These are phyloP conservation scores for Dasysyrphus albostriatus DNA, from an alignment of 2,888 invertebrate genomes.

Conservation along the genomic window DNA sequence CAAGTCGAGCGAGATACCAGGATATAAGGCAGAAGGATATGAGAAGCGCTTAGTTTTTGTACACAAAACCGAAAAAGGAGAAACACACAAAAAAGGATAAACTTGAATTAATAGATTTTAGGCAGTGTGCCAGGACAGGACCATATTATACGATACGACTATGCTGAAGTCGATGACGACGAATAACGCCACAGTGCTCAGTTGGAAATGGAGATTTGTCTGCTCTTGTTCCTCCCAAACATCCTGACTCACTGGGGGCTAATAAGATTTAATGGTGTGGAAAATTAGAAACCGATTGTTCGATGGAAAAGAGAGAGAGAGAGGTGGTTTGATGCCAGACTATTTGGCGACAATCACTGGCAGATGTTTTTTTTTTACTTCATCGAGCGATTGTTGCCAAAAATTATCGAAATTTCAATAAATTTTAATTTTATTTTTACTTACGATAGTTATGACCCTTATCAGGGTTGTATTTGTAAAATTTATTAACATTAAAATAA, in stretches of 20 bases:
- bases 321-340: slow-evolving; percentile 24
- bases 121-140: slow-evolving; percentile 66
- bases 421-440: slow-evolving; percentile 2
- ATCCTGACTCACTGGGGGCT: slow-evolving; percentile 37
- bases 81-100: slow-evolving; percentile 46
- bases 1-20: not conserved
- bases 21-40: slow-evolving; percentile 28
- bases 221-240: slow-evolving; percentile 15
- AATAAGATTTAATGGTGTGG: slow-evolving; percentile 80
- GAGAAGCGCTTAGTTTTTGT: slow-evolving; percentile 25
- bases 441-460: not conserved
- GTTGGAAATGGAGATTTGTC: slow-evolving; percentile 68
- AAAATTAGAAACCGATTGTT: slow-evolving; percentile 81
- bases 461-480: not conserved
- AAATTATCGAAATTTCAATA: slow-evolving; percentile 53
- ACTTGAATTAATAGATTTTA: slow-evolving; percentile 69
- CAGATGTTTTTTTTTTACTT: slow-evolving; percentile 45
- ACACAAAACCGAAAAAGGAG: slow-evolving; percentile 23
- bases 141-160: not conserved
- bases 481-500: not conserved
- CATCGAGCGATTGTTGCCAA: slow-evolving; percentile 46
- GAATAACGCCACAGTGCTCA: not conserved
- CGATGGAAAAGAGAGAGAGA: not conserved
- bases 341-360: slow-evolving; percentile 63
- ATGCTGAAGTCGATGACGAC: slow-evolving; percentile 32